phyloP scores from a whole-genome alignment of 2,888 invertebrate genomes.

The Cinara cedri region DNA sequence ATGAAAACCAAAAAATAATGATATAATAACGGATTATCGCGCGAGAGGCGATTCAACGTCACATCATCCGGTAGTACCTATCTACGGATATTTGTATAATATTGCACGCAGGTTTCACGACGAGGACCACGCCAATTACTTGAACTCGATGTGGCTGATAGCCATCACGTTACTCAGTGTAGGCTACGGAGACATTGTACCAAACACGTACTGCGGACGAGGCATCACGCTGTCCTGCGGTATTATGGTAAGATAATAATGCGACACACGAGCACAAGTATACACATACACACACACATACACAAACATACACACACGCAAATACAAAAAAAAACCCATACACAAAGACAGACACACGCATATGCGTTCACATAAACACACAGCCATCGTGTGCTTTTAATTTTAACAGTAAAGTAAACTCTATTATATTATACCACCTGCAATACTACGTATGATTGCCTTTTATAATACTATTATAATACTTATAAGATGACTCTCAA shows the following conservation, averaged over 20 bases:
- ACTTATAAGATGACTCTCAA: too few species aligned
- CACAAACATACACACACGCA: not conserved
- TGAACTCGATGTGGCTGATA: slow-evolving; percentile 99
- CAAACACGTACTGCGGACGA: slow-evolving; percentile 99
- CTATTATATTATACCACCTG: not conserved
- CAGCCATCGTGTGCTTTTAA: slow-evolving; percentile 21
- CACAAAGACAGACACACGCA: not conserved
- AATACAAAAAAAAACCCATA: not conserved
- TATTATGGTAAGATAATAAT: slow-evolving; percentile 86
- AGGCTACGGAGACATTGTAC: slow-evolving; percentile 99
- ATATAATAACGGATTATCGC: not conserved
- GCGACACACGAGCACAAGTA: slow-evolving; percentile 6
- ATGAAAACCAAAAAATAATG: not conserved
- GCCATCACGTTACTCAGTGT: slow-evolving; percentile 99
- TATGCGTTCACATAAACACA: slow-evolving; percentile 11
- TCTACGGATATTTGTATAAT: slow-evolving; percentile 50
- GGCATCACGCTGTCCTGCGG: slow-evolving; percentile 99
- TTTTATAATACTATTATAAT: too few species aligned
- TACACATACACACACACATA: not conserved
- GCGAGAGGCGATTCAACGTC: slow-evolving; percentile 9
- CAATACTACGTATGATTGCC: too few species aligned
- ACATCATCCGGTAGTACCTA: slow-evolving; percentile 23
- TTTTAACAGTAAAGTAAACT: slow-evolving; percentile 20
- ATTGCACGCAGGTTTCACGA: slow-evolving; percentile 84
- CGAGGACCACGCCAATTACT: slow-evolving; percentile 96